Evolutionary conservation across 2,113 vertebrate genomes (phyloP).

Genomic region (Motacilla alba): DNA sequence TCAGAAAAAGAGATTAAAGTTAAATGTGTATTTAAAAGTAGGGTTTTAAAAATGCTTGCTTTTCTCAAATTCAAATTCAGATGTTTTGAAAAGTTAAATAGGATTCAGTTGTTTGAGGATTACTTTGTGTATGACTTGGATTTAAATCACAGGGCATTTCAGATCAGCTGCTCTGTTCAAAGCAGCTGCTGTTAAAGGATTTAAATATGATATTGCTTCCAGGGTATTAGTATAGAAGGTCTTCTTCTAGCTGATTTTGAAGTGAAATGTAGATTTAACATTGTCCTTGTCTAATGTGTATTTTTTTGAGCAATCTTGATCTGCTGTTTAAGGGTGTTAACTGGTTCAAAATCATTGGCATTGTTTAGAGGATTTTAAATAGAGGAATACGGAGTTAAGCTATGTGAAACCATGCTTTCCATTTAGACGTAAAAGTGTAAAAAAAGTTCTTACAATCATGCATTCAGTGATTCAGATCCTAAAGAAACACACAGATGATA

Average conservation of each 20-base stretch:
- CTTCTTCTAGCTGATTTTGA: slow-evolving; percentile 6
- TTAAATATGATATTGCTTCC: background rate
- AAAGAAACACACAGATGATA: background rate
- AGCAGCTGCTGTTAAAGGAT: background rate
- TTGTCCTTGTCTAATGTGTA: background rate
- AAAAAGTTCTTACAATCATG: background rate
- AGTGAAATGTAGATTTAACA: background rate
- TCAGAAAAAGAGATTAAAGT: slow-evolving; percentile 39
- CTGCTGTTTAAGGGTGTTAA: background rate
- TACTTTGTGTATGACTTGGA: slow-evolving; percentile 55
- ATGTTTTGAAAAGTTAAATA: slow-evolving; percentile 59
- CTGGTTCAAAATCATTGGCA: background rate
- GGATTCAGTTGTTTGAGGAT: slow-evolving; percentile 58
- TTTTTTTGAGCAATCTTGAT: background rate
- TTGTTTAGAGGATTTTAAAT: background rate
- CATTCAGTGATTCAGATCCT: background rate
- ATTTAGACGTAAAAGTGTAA: background rate
- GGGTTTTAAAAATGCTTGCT: slow-evolving; percentile 3
- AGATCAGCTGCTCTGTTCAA: slow-evolving; percentile 46
- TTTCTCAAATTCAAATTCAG: slow-evolving; percentile 37
- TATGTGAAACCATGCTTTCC: background rate
- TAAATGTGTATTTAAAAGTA: slow-evolving; percentile 13
- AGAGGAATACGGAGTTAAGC: background rate
- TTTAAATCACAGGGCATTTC: slow-evolving; percentile 56
- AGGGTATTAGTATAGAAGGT: slow-evolving; percentile 16